Percentiles rank a stretch among this genome's conserved stretches.
Conservation (phyloP, 2,113 vertebrate genomes). For the Elephantulus edwardii region DNA sequence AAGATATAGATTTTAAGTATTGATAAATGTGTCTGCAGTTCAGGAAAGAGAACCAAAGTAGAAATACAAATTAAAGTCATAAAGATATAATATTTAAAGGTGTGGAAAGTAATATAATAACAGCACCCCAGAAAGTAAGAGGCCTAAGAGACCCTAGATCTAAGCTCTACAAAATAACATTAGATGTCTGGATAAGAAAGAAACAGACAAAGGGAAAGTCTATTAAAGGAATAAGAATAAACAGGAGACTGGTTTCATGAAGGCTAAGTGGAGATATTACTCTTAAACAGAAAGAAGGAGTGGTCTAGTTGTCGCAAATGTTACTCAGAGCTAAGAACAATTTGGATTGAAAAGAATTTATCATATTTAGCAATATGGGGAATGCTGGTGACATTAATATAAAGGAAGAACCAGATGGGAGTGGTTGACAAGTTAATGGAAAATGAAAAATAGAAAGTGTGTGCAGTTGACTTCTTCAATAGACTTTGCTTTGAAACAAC, state of each 20-base stretch:
- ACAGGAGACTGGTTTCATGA: neutral
- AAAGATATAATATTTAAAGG: neutral
- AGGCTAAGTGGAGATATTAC: neutral
- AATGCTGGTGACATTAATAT: neutral
- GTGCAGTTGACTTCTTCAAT: neutral
- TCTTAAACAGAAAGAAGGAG: neutral
- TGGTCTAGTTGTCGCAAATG: neutral
- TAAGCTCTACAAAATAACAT: neutral
- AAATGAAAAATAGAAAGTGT: neutral
- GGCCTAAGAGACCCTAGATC: neutral
- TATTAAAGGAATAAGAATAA: neutral
- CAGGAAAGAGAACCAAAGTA: neutral
- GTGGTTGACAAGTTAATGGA: neutral
- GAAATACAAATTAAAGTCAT: neutral
- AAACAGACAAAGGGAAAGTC: neutral
- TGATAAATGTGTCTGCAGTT: neutral
- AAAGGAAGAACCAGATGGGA: neutral
- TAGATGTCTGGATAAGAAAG: neutral
- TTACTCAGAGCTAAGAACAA: neutral
- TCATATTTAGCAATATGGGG: neutral
- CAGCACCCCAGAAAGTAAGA: neutral
- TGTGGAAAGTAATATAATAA: neutral
- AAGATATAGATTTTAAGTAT: neutral
- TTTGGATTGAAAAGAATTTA: neutral
- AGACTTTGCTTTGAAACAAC: neutral